Evolutionary conservation across 2,797 vertebrate species (phyloP).

Genomic region (Xiphorhynchus erythropygius): DNA sequence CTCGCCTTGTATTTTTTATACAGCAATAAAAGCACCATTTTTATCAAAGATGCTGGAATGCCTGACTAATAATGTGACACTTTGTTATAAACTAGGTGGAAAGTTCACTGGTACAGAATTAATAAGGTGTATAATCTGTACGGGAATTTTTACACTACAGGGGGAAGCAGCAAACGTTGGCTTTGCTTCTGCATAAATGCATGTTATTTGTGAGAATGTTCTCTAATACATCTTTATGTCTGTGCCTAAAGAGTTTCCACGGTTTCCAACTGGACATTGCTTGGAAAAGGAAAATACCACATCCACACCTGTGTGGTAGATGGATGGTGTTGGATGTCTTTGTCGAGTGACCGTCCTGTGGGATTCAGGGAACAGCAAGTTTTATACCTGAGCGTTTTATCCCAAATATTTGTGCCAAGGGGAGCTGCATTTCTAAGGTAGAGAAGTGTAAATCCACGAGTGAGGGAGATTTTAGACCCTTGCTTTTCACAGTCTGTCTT

Average conservation of each 20-base stretch:
- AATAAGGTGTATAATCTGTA: constrained; percentile 1
- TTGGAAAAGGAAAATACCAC: not conserved
- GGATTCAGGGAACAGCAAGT: not conserved
- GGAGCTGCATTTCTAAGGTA: not conserved
- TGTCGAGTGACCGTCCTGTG: not conserved
- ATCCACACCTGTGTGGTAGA: not conserved
- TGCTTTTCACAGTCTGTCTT: not conserved
- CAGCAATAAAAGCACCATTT: constrained; percentile 53
- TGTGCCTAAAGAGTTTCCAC: not conserved
- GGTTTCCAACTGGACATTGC: not conserved
- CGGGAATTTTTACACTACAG: not conserved
- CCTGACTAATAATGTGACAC: constrained; percentile 25
- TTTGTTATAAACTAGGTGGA: constrained; percentile 26
- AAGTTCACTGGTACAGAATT: constrained; percentile 31
- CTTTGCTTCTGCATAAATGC: constrained; percentile 7
- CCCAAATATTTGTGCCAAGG: too few relatives aligned
- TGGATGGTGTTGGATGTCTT: not conserved
- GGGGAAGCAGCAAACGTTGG: not conserved
- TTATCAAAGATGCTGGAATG: constrained; percentile 45
- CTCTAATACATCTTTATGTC: not conserved
- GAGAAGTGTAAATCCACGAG: not conserved
- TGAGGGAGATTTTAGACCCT: not conserved
- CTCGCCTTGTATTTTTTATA: constrained; percentile 55
- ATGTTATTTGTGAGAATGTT: not conserved
- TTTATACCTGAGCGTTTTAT: not conserved